Base-by-base conservation (phyloP, 1,140 invertebrate species). In the Saxidomus purpurata region DNA sequence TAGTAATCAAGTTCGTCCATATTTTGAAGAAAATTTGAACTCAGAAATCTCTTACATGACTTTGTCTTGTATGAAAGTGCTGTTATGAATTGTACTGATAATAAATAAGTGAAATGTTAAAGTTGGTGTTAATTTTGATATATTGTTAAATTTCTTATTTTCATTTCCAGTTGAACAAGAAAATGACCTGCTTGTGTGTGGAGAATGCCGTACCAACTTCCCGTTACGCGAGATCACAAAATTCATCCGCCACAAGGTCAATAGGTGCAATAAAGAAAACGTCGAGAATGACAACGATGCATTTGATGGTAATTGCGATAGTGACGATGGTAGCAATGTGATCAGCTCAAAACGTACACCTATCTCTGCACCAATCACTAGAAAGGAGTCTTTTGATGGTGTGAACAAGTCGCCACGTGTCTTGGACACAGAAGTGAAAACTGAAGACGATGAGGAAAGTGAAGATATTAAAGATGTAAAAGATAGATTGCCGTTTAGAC, bases 141-240 rank as follows among this genome's bases (percentile, higher is more conserved):
- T 47, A 9, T 9, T 47, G 43, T 47, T 47, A 17, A 9, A 47
- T n/a, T 43, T 6, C 25, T 52, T 34, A 59, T 59, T 31, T 79
- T 38, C 36, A 11, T 59, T 55, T 94, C 11, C 93, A 95, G 94
- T 94, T 93, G 94, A 94, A 91, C 92, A 94, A 91, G 94, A 94
- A 85, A 94, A 94, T 91, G 94, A 95, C 88, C 93, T 95, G 69
- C 90, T 95, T 85, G 93, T 95, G n/a, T 95, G 94, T 89, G 94
- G 94, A 31, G 94, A 94, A 88, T 95, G 94, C 69, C 93, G 94
- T 89, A 93, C 94, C 1, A 94, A 92, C 89, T 95, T 95, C 84
- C 92, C 93, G 0, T 91, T 95, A 40, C 93, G 92, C 31, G 93
- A 94, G 88, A 95, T 95, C 87, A 91, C 93, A 40, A 93, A 93